Percentiles rank a stretch among this genome's conserved stretches.
Evolutionary conservation across 2,113 vertebrate species (phyloP).

Genomic region (Chloebia gouldiae): DNA sequence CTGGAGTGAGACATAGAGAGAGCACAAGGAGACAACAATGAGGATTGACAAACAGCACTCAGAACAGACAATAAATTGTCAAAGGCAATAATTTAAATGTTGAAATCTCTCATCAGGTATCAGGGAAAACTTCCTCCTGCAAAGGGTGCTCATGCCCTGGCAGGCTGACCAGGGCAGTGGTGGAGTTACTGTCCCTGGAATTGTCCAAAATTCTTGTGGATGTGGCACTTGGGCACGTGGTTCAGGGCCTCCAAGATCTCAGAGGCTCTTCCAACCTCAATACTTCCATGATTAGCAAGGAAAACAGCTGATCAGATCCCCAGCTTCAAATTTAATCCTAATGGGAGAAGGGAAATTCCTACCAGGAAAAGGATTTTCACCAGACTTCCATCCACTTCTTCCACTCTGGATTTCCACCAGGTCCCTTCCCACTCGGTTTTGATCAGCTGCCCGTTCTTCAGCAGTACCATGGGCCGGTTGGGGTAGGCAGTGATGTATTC

Average conservation of each 20-base stretch:
- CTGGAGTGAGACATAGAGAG: accelerated
- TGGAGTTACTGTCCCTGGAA: not conserved
- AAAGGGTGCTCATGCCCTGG: not conserved
- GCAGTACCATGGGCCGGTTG: conserved; percentile 95
- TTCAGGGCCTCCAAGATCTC: not conserved
- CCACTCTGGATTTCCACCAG: conserved; percentile 97
- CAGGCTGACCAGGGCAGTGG: not conserved
- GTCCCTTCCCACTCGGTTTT: conserved; percentile 99
- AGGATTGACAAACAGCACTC: accelerated
- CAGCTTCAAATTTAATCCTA: not conserved
- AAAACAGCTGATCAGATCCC: accelerated
- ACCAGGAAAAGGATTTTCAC: conserved; percentile 99
- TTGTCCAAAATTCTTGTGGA: not conserved
- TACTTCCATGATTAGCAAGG: not conserved
- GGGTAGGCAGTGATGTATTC: conserved; percentile 97
- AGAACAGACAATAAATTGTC: not conserved
- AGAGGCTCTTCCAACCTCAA: not conserved
- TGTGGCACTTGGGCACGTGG: not conserved
- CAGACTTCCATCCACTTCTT: conserved; percentile 96
- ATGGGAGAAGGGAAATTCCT: not conserved
- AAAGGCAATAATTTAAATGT: accelerated
- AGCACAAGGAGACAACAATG: not conserved
- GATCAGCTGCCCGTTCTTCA: conserved; percentile 93
- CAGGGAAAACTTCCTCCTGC: too few relatives aligned
- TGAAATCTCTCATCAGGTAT: accelerated